phyloP scores from a whole-genome alignment of 2,113 vertebrate species.

The Cyanoramphus novaezelandiae region DNA sequence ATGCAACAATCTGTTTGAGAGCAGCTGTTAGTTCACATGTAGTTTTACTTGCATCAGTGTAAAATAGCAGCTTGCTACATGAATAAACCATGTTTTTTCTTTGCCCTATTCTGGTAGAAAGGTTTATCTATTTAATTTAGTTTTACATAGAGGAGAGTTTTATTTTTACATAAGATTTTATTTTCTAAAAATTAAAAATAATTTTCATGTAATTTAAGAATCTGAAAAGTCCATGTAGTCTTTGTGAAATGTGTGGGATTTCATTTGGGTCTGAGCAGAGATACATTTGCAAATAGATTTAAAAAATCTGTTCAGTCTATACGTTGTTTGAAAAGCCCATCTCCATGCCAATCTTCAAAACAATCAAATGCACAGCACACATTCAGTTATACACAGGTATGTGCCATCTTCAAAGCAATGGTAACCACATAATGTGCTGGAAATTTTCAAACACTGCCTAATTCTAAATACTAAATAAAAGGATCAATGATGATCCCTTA shows the following conservation, averaged over 20 bases:
- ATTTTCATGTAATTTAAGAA: conserved; percentile 6
- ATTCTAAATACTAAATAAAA: neutral
- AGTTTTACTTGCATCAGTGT: conserved; percentile 67
- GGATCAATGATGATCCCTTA: neutral
- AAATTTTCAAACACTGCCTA: neutral
- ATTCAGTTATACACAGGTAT: neutral
- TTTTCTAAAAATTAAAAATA: neutral
- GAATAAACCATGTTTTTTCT: conserved; percentile 69
- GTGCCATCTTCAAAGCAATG: neutral
- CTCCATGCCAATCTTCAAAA: neutral
- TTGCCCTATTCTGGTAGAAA: neutral
- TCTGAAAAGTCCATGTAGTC: neutral
- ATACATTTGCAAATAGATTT: neutral
- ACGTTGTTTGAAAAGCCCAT: neutral
- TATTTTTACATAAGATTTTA: conserved; percentile 12
- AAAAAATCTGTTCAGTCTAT: neutral
- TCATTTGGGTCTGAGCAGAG: neutral
- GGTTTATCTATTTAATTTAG: conserved; percentile 47
- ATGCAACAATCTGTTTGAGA: conserved; percentile 53
- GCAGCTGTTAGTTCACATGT: conserved; percentile 71
- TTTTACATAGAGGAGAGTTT: neutral
- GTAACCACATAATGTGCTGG: rapidly evolving
- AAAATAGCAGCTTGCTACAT: conserved; percentile 66
- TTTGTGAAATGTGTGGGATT: neutral
- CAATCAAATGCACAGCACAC: rapidly evolving